These are phyloP conservation scores for Poeciliopsis turneri DNA, from an alignment of 2,797 vertebrate species.

Conservation along the genomic window DNA sequence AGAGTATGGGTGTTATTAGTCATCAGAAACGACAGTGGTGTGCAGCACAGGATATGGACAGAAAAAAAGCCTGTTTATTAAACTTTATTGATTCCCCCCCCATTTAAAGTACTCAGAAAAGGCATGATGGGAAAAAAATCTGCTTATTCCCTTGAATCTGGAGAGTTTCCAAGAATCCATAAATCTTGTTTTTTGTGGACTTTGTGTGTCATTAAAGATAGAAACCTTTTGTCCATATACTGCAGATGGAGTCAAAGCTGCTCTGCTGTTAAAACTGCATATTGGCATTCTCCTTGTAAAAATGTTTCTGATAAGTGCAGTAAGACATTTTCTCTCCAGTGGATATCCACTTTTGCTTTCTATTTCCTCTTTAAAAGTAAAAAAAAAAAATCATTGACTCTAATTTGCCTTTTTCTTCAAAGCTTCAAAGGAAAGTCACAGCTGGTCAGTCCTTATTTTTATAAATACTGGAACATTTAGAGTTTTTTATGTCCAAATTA, in stretches of 20 bases:
- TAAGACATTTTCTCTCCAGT: not conserved
- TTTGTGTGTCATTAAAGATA: not conserved
- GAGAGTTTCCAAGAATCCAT: constrained; percentile 1
- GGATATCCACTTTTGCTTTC: not conserved
- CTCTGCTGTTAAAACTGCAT: not conserved
- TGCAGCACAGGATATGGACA: constrained; percentile 2
- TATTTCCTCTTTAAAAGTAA: not conserved
- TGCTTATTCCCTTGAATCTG: not conserved
- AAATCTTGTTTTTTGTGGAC: constrained; percentile 1
- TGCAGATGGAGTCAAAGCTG: not conserved
- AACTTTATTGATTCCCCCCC: constrained; percentile 2
- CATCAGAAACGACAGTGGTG: not conserved
- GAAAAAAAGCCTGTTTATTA: constrained; percentile 7
- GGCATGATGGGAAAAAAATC: not conserved
- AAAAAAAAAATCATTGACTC: not conserved
- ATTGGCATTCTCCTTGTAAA: no score
- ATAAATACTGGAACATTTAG: not conserved
- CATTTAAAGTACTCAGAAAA: not conserved
- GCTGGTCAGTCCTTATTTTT: not conserved
- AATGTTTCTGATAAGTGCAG: not conserved
- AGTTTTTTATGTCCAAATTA: not conserved
- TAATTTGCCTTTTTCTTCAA: not conserved
- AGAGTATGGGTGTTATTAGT: constrained; percentile 1
- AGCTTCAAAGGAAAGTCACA: not conserved
- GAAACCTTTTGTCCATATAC: not conserved